Percentiles rank a stretch among this genome's conserved stretches.
Conservation (phyloP, 92 coral and sea anemone genomes). For the Epizoanthus illoricatus region DNA sequence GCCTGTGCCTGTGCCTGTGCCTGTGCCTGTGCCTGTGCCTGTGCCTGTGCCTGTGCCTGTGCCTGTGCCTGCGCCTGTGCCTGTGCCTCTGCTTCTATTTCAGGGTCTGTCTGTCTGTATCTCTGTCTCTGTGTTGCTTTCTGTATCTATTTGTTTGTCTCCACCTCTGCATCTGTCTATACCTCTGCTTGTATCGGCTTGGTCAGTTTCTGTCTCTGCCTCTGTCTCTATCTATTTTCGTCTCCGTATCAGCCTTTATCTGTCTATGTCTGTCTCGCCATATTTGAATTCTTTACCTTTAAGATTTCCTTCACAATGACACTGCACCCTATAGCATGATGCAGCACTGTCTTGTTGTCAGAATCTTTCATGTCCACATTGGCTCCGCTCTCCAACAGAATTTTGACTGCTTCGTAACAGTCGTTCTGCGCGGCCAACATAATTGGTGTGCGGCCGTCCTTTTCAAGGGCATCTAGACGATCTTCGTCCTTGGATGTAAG, state of each 20-base stretch:
- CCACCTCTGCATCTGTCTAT: too few species aligned
- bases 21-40: too few species aligned
- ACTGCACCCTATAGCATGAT: slow-evolving; percentile 81
- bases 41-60: too few species aligned
- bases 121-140: too few species aligned
- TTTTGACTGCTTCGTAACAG: slow-evolving; percentile 78
- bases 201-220: too few species aligned
- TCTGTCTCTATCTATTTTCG: too few species aligned
- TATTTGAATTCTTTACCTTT: slow-evolving; percentile 46
- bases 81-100: too few species aligned
- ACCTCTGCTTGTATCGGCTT: too few species aligned
- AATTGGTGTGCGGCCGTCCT: slow-evolving; percentile 78
- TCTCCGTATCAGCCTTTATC: not conserved
- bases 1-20: too few species aligned
- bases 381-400: slow-evolving; percentile 70
- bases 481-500: slow-evolving; percentile 61
- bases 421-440: slow-evolving; percentile 83
- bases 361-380: slow-evolving; percentile 81
- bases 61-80: too few species aligned
- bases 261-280: not conserved
- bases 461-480: slow-evolving; percentile 71
- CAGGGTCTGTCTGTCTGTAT: too few species aligned
- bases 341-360: slow-evolving; percentile 77
- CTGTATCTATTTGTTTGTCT: too few species aligned
- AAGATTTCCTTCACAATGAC: slow-evolving; percentile 80